Evolutionary conservation across 2,888 invertebrate species (phyloP), one percentile per base, ranked within the genome.

Genomic region (Conchocele bisecta): DNA sequence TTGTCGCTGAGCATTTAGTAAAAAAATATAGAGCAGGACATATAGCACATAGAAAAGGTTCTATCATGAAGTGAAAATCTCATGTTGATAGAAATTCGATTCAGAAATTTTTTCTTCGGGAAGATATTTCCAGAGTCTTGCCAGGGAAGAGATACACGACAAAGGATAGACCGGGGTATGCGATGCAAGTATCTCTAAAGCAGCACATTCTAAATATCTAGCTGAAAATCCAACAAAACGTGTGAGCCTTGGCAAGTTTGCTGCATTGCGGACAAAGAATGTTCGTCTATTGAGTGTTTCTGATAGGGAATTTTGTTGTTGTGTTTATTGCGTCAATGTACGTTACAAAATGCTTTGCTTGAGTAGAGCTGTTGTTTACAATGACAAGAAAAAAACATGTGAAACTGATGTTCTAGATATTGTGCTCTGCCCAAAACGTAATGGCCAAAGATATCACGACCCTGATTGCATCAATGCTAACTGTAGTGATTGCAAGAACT

Each of bases 401-500:
- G 63, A 69, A 69, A 57, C 28, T 50, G 69, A 69, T 57, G n/a
- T 69, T 42, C 26, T 56, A 39, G 51, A 54, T 50, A 71, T 59
- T 41, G 24, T 65, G 39, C 56, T 65, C 2, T 65, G 70, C 51
- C 48, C 59, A 54, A 71, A 71, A 50, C 56, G 48, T 54, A 57
- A 60, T 42, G 35, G 42, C 13, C 31, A 70, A 58, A 35, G 42
- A 44, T 70, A 33, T 59, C 59, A 71, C 17, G 31, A 59, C 33
- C 44, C 65, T 28, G 37, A 46, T 17, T 71, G 60, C 37, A 60
- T 71, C 20, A 44, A 71, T 56, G 65, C 33, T 48, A 51, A 26
- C 13, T 71, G 71, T 51, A 44, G 33, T 29, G 44, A 57, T 15
- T 71, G 71, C 44, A 42, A 20, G n/a, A 56, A 65, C 51, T 60